Evolutionary conservation across 2,888 invertebrate species (phyloP).

Genomic region (Chelonus formosanus): DNA sequence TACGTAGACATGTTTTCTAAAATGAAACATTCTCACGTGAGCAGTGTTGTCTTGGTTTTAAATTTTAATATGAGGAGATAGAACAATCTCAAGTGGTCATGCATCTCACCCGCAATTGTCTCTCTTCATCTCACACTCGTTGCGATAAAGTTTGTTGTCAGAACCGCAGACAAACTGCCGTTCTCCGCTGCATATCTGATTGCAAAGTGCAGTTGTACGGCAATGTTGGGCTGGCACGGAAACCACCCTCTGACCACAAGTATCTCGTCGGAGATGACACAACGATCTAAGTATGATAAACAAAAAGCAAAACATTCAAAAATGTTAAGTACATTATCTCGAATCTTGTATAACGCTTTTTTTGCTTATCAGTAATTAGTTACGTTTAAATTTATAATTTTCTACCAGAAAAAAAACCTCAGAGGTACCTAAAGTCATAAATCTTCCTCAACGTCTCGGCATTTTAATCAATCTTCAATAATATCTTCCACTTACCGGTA

Average conservation of each 20-base stretch:
- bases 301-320: conserved; percentile 33
- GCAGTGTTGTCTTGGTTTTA: not conserved
- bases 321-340: conserved; percentile 6
- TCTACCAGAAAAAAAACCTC: too few relatives aligned
- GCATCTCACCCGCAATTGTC: conserved; percentile 82
- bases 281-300: conserved; percentile 70
- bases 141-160: conserved; percentile 88
- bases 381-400: too few relatives aligned
- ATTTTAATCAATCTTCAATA: conserved; percentile 33
- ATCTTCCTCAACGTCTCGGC: conserved; percentile 4
- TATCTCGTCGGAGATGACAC: conserved; percentile 83
- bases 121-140: conserved; percentile 90
- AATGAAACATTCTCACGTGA: conserved; percentile 1
- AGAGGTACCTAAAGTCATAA: not conserved
- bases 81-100: not conserved
- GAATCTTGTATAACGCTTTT: not conserved
- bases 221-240: conserved; percentile 84
- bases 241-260: conserved; percentile 88
- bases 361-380: too few relatives aligned
- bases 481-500: conserved; percentile 70
- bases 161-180: conserved; percentile 89
- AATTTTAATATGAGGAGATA: not conserved
- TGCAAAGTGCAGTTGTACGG: conserved; percentile 84
- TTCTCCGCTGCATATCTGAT: conserved; percentile 76
- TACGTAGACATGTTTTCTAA: conserved; percentile 87